Evolutionary conservation across 2,113 vertebrate species (phyloP).

Genomic region (Trichechus manatus): DNA sequence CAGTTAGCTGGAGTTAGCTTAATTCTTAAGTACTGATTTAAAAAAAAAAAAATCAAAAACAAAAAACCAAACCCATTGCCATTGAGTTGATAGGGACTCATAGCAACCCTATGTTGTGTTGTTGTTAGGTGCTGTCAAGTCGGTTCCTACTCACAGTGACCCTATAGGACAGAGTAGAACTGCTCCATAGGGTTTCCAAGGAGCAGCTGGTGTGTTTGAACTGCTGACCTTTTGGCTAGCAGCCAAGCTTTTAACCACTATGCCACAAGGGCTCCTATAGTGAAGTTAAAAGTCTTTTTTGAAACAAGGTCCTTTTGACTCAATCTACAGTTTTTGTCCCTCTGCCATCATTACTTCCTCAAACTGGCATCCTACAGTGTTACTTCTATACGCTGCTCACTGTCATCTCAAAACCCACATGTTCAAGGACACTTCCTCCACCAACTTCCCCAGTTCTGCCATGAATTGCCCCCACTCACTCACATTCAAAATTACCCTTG

Average conservation of each 20-base stretch:
- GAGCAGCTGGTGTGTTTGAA: too few species aligned
- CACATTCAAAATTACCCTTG: not conserved
- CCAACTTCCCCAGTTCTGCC: not conserved
- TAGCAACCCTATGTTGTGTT: too few species aligned
- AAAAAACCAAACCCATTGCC: too few species aligned
- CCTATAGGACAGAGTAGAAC: too few species aligned
- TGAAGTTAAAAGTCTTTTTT: not conserved
- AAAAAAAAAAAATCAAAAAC: too few species aligned
- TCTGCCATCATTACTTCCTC: not conserved
- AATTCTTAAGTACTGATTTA: too few species aligned
- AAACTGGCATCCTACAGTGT: not conserved
- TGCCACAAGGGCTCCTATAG: not conserved
- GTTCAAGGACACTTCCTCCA: not conserved
- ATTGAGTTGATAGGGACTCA: too few species aligned
- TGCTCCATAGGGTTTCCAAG: too few species aligned
- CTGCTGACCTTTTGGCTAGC: too few species aligned
- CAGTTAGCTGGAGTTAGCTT: not conserved
- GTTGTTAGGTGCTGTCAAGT: too few species aligned
- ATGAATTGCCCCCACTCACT: not conserved
- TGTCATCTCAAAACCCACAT: constrained; percentile 15
- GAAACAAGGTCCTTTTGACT: not conserved
- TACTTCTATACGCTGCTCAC: not conserved
- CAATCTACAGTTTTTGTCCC: not conserved
- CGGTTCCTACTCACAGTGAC: too few species aligned
- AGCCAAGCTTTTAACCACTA: too few species aligned